Percentiles rank a stretch among this genome's conserved stretches.
Evolutionary conservation across 2,113 vertebrate genomes (phyloP).

Genomic region (Boulengeromyrus knoepffleri): DNA sequence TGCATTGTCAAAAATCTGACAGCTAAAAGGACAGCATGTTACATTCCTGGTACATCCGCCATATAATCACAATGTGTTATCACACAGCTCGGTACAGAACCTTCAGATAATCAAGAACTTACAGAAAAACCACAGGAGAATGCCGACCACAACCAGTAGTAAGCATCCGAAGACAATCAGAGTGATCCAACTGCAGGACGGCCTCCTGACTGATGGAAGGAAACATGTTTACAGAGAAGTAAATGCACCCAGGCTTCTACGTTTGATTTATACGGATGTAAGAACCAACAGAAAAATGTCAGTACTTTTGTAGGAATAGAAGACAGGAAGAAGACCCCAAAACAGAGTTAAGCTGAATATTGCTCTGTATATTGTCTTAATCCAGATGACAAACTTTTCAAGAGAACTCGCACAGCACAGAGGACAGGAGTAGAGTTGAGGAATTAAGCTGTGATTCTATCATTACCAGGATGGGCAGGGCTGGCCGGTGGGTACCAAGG

Average conservation of each 20-base stretch:
- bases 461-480: neutral
- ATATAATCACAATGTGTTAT: neutral
- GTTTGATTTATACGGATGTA: neutral
- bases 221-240: neutral
- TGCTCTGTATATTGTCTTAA: neutral
- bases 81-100: neutral
- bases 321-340: neutral
- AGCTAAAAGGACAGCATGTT: neutral
- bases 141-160: conserved; percentile 12
- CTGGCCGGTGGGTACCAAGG: neutral
- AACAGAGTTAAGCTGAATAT: neutral
- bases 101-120: conserved; percentile 29
- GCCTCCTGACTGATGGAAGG: conserved; percentile 33
- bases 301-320: neutral
- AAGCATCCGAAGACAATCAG: conserved; percentile 19
- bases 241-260: neutral
- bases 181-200: conserved; percentile 18
- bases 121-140: conserved; percentile 59
- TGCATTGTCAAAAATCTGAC: neutral
- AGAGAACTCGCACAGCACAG: neutral
- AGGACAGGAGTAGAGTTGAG: neutral
- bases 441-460: neutral
- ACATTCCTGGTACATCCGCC: neutral
- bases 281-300: neutral
- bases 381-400: neutral